Percentiles rank a stretch among this genome's conserved stretches.
phyloP scores from a whole-genome alignment of 2,888 invertebrate genomes.

The Synanthedon tipuliformis region DNA sequence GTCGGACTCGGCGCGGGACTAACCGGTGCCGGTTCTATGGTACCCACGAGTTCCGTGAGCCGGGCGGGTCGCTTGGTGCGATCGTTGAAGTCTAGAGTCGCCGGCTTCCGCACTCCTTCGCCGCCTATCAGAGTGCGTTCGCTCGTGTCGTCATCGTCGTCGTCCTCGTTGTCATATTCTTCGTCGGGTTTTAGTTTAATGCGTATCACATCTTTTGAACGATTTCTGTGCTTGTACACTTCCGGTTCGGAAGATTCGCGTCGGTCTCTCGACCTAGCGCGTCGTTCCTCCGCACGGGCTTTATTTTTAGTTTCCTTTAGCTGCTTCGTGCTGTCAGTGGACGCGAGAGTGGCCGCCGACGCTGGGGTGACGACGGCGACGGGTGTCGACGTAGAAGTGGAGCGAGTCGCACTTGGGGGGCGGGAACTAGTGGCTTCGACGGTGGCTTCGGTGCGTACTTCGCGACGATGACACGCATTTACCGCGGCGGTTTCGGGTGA shows the following conservation, averaged over 20 bases:
- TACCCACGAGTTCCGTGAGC: conserved; percentile 40
- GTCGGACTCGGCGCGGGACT: conserved; percentile 46
- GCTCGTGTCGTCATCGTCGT: conserved; percentile 31
- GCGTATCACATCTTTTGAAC: conserved; percentile 60
- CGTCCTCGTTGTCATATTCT: conserved; percentile 73
- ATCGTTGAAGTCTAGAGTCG: conserved; percentile 62
- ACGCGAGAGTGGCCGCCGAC: conserved; percentile 5
- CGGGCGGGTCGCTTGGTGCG: conserved; percentile 28
- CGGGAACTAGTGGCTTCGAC: conserved; percentile 25
- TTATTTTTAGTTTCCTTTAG: conserved; percentile 40
- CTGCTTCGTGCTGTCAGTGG: conserved; percentile 30
- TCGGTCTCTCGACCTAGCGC: conserved; percentile 38
- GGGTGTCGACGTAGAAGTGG: conserved; percentile 6
- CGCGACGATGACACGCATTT: conserved; percentile 24
- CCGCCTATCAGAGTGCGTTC: conserved; percentile 24
- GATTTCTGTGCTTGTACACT: conserved; percentile 37
- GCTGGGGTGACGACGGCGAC: conserved; percentile 14
- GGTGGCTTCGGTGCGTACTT: conserved; percentile 47
- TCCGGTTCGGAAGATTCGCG: conserved; percentile 35
- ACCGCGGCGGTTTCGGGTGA: conserved; percentile 4
- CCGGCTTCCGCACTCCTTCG: conserved; percentile 68
- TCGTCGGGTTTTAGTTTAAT: conserved; percentile 81
- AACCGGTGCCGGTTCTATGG: conserved; percentile 32
- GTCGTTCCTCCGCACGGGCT: conserved; percentile 36
- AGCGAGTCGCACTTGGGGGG: conserved; percentile 9